phyloP scores from a whole-genome alignment of 2,888 invertebrate genomes.

The Mayetiola destructor region DNA sequence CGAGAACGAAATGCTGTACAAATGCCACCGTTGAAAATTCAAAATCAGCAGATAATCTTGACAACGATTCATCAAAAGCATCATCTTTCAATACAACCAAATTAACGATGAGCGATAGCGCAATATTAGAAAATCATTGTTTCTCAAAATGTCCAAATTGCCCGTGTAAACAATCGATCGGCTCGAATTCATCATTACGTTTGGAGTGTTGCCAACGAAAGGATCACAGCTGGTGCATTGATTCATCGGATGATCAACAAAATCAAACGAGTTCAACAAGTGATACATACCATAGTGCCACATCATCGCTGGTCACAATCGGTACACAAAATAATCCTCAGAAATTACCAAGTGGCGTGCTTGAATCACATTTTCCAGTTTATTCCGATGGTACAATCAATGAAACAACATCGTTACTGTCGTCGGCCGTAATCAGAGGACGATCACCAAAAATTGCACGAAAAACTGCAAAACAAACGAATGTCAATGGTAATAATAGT shows the following conservation, averaged over 20 bases:
- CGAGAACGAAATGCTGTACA: slow-evolving; percentile 24
- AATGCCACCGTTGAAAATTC: slow-evolving; percentile 29
- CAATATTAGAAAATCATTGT: slow-evolving; percentile 30
- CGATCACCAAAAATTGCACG: slow-evolving; percentile 7
- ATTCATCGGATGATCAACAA: slow-evolving; percentile 9
- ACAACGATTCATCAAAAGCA: slow-evolving; percentile 32
- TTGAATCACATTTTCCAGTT: slow-evolving; percentile 36
- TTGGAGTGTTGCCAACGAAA: not conserved
- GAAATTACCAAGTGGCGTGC: slow-evolving; percentile 25
- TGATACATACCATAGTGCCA: slow-evolving; percentile 33
- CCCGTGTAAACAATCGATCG: slow-evolving; percentile 24
- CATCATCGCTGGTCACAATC: slow-evolving; percentile 18
- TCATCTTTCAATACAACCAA: slow-evolving; percentile 18
- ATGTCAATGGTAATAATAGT: too few relatives aligned
- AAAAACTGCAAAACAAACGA: slow-evolving; percentile 1
- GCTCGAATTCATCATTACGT: not conserved
- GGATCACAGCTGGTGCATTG: not conserved
- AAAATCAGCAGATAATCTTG: slow-evolving; percentile 43
- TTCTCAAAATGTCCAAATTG: slow-evolving; percentile 27
- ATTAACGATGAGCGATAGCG: slow-evolving; percentile 32
- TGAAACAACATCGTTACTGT: slow-evolving; percentile 21
- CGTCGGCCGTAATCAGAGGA: slow-evolving; percentile 18
- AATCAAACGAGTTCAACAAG: slow-evolving; percentile 24
- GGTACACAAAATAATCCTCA: slow-evolving; percentile 20
- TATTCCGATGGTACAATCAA: slow-evolving; percentile 18